These are phyloP conservation scores for Megalurothrips usitatus DNA, from an alignment of 2,888 invertebrate species.

Conservation along the genomic window DNA sequence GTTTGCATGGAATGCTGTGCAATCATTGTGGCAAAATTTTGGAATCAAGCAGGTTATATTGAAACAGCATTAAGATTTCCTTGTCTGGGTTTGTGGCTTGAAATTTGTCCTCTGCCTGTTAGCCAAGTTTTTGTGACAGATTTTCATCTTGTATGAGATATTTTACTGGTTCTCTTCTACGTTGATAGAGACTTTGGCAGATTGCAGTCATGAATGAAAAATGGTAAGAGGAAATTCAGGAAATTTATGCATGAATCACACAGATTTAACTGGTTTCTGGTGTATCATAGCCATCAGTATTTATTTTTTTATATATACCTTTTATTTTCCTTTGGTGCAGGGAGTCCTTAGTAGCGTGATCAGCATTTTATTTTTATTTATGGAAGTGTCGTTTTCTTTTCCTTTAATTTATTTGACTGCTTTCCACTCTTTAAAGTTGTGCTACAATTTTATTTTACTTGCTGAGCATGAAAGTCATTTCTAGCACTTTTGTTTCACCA, in stretches of 20 bases:
- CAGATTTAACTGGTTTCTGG: conserved; percentile 20
- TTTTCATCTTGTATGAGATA: no score
- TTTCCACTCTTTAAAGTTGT: neutral
- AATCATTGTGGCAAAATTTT: no score
- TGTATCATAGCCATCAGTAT: neutral
- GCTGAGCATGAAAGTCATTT: conserved; percentile 1
- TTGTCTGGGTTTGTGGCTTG: no score
- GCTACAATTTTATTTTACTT: neutral
- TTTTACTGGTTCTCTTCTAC: neutral
- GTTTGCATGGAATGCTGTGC: no score
- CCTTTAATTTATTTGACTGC: neutral
- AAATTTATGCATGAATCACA: neutral
- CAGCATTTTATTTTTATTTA: conserved; percentile 2
- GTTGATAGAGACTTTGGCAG: neutral
- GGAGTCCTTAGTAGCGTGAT: neutral
- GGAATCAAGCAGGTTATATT: no score
- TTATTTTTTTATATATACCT: neutral
- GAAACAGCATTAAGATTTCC: no score
- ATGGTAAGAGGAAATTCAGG: neutral
- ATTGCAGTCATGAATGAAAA: neutral
- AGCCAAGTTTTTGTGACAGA: no score
- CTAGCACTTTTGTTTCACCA: neutral
- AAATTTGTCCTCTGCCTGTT: no score
- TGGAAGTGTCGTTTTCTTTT: neutral
- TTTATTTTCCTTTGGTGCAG: neutral